These are phyloP conservation scores for Pogonomyrmex californicus DNA, from an alignment of 1,140 invertebrate species.

Conservation along the genomic window DNA sequence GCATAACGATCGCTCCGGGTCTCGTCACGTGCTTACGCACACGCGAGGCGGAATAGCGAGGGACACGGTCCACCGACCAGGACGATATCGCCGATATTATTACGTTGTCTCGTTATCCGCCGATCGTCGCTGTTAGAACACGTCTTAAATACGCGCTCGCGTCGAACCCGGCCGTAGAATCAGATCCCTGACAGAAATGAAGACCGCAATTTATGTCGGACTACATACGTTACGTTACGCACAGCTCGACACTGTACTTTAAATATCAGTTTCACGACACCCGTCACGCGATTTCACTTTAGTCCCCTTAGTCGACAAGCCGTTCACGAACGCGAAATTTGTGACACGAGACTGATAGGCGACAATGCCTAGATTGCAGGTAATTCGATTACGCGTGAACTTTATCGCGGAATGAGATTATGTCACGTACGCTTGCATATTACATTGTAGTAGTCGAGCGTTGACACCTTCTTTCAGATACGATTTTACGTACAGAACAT, in stretches of 20 bases:
- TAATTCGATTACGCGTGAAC: constrained; percentile 26
- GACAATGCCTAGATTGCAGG: constrained; percentile 38
- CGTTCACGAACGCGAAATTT: constrained; percentile 38
- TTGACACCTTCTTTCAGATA: neutral
- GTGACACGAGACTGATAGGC: constrained; percentile 13
- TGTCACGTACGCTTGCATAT: neutral
- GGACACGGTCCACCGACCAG: constrained; percentile 67
- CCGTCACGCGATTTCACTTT: constrained; percentile 17
- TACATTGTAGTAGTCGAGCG: neutral
- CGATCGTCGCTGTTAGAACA: constrained; percentile 66
- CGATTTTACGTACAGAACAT: neutral
- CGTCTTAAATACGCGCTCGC: constrained; percentile 27
- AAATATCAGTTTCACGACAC: constrained; percentile 29
- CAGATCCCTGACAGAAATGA: constrained; percentile 67
- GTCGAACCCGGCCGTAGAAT: constrained; percentile 21
- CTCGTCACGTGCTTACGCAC: constrained; percentile 55
- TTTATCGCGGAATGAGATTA: constrained; percentile 25
- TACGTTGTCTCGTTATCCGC: constrained; percentile 68
- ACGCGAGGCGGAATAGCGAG: constrained; percentile 48
- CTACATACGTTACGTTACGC: neutral
- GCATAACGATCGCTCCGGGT: constrained; percentile 24
- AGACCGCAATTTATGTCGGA: constrained; percentile 66
- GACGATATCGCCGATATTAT: constrained; percentile 68
- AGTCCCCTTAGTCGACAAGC: neutral
- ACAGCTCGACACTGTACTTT: neutral